A percentile compares a stretch with the other conserved stretches of the same genome.
These are phyloP conservation scores for Gopherus evgoodei DNA, from an alignment of 2,113 vertebrate species.

Conservation along the genomic window DNA sequence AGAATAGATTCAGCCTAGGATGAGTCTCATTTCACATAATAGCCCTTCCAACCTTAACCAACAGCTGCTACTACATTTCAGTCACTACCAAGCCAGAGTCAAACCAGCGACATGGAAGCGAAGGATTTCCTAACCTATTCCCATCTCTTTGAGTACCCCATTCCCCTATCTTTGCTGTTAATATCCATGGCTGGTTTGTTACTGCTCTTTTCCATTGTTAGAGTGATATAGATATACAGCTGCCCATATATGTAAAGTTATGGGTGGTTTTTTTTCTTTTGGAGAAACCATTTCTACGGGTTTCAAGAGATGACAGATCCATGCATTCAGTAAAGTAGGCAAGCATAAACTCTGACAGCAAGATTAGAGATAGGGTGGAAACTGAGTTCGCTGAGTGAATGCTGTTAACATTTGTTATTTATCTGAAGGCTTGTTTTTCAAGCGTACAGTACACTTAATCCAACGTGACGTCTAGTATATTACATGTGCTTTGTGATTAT, in stretches of 20 bases:
- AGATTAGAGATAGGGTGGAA: constrained; percentile 38
- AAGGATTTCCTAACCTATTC: not conserved
- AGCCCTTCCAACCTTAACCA: not conserved
- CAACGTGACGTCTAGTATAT: constrained; percentile 45
- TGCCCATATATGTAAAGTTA: not conserved
- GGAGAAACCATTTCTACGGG: not conserved
- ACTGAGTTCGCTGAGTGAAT: constrained; percentile 54
- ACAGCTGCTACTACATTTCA: not conserved
- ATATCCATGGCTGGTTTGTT: not conserved
- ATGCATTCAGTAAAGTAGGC: not conserved
- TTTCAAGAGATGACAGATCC: constrained; percentile 5
- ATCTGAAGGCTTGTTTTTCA: constrained; percentile 49
- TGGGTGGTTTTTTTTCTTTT: not conserved
- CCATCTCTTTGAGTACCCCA: not conserved
- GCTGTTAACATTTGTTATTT: constrained; percentile 57
- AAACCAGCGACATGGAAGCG: not conserved
- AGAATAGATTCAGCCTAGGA: accelerated
- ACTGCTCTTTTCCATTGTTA: not conserved
- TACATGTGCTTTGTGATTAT: constrained; percentile 2
- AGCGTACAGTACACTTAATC: constrained; percentile 69
- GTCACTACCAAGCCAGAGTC: not conserved
- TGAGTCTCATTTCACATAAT: not conserved
- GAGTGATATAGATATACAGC: not conserved
- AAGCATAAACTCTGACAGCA: constrained; percentile 22
- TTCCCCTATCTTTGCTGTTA: not conserved